A percentile compares a stretch with the other conserved stretches of the same genome.
These are phyloP conservation scores for Heteromurus nitidus DNA, from an alignment of 2,888 invertebrate genomes.

Conservation along the genomic window DNA sequence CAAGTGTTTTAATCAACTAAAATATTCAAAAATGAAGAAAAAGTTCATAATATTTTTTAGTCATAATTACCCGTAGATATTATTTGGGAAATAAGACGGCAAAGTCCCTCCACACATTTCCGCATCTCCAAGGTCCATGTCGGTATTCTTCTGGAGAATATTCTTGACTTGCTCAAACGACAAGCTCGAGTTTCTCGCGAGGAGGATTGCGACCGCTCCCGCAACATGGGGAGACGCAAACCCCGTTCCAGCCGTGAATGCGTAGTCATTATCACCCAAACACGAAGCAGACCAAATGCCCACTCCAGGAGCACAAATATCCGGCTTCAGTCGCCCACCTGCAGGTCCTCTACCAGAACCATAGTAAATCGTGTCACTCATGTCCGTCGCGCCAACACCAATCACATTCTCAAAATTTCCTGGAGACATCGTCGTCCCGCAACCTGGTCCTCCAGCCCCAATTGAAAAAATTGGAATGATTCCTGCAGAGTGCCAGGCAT, in stretches of 20 bases:
- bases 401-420: not conserved
- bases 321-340: slow-evolving; percentile 57
- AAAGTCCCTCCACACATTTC: slow-evolving; percentile 35
- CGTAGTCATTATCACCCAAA: slow-evolving; percentile 51
- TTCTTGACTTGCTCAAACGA: slow-evolving; percentile 14
- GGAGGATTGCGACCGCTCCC: slow-evolving; percentile 5
- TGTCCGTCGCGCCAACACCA: not conserved
- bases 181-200: not conserved
- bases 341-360: not conserved
- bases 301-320: slow-evolving; percentile 62
- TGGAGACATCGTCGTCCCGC: slow-evolving; percentile 20
- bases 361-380: not conserved
- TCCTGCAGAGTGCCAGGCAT: slow-evolving; percentile 8
- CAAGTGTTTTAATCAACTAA: too few relatives aligned
- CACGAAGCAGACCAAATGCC: slow-evolving; percentile 52
- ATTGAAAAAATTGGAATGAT: slow-evolving; percentile 17
- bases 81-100: slow-evolving; percentile 29
- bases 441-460: slow-evolving; percentile 22
- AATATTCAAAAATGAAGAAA: too few relatives aligned
- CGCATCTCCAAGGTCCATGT: not conserved
- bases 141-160: not conserved
- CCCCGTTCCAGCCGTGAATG: slow-evolving; percentile 4
- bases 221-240: slow-evolving; percentile 53
- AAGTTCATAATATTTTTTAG: too few relatives aligned
- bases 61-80: slow-evolving; percentile 7